phyloP scores from a whole-genome alignment of 1,140 invertebrate genomes.

The Tribolium madens region DNA sequence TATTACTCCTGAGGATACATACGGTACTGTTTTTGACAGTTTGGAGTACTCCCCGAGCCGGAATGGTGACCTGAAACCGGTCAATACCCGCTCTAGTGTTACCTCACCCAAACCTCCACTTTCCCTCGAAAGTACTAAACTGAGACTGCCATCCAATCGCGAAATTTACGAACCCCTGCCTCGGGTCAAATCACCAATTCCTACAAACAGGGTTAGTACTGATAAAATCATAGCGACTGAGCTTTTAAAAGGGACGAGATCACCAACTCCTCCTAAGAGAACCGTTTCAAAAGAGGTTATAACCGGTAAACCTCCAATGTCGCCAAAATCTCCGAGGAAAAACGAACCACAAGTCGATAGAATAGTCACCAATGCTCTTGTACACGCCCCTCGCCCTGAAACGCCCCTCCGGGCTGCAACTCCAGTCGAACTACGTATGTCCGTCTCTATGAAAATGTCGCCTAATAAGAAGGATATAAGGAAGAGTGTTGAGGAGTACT shows the following conservation, averaged over 20 bases:
- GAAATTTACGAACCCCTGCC: constrained; percentile 61
- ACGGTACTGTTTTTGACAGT: constrained; percentile 60
- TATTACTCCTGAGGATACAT: constrained; percentile 48
- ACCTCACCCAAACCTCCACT: constrained; percentile 45
- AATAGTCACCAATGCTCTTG: constrained; percentile 48
- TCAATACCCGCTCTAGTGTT: constrained; percentile 18
- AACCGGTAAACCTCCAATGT: constrained; percentile 45
- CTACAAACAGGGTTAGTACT: constrained; percentile 58
- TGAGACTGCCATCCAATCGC: constrained; percentile 61
- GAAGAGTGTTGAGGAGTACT: constrained; percentile 71
- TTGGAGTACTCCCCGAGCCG: constrained; percentile 33
- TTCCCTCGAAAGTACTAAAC: constrained; percentile 58
- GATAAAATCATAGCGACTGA: constrained; percentile 64
- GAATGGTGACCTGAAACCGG: constrained; percentile 11
- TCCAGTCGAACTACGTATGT: constrained; percentile 46
- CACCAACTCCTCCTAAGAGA: constrained; percentile 52
- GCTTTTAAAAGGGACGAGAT: constrained; percentile 56
- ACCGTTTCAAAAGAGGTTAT: constrained; percentile 46
- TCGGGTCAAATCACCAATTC: constrained; percentile 62
- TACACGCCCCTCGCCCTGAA: constrained; percentile 41
- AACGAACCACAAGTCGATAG: constrained; percentile 2
- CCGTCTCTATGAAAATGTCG: constrained; percentile 35
- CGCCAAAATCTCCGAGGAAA: constrained; percentile 37
- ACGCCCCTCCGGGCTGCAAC: constrained; percentile 37
- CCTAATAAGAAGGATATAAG: constrained; percentile 65